Conservation (phyloP, 2,888 invertebrate genomes). For the Rhamnusium bicolor region DNA sequence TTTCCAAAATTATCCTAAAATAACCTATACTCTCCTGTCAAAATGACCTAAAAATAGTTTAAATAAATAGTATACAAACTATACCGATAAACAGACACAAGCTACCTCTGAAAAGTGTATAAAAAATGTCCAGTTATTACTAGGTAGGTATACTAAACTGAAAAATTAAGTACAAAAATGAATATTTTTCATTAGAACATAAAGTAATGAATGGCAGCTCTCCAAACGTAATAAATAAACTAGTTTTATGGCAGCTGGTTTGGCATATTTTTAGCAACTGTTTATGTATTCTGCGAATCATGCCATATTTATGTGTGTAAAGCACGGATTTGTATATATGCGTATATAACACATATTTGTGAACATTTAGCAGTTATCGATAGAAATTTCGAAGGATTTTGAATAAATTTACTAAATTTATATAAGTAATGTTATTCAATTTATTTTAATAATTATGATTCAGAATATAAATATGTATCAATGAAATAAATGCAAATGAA, state of each 20-base stretch:
- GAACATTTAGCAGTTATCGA: background rate
- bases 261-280: slow-evolving; percentile 32
- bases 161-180: slow-evolving; percentile 14
- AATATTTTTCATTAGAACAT: slow-evolving; percentile 39
- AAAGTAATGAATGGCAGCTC: slow-evolving; percentile 51
- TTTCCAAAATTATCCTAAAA: too few species aligned
- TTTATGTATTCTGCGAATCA: slow-evolving; percentile 30
- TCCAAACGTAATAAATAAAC: slow-evolving; percentile 51
- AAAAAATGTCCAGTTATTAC: too few species aligned
- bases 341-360: slow-evolving; percentile 2
- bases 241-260: slow-evolving; percentile 24
- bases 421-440: background rate
- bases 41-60: too few species aligned
- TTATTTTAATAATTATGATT: background rate
- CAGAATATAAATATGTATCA: too few species aligned
- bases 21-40: too few species aligned
- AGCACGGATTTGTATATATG: slow-evolving; percentile 10
- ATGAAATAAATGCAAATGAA: too few species aligned
- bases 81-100: too few species aligned
- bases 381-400: background rate
- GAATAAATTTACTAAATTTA: background rate
- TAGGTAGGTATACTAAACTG: background rate
- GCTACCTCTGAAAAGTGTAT: too few species aligned
- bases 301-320: slow-evolving; percentile 26
- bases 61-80: too few species aligned